Base-by-base conservation (phyloP, 2,113 vertebrate genomes). In the Uria lomvia region DNA sequence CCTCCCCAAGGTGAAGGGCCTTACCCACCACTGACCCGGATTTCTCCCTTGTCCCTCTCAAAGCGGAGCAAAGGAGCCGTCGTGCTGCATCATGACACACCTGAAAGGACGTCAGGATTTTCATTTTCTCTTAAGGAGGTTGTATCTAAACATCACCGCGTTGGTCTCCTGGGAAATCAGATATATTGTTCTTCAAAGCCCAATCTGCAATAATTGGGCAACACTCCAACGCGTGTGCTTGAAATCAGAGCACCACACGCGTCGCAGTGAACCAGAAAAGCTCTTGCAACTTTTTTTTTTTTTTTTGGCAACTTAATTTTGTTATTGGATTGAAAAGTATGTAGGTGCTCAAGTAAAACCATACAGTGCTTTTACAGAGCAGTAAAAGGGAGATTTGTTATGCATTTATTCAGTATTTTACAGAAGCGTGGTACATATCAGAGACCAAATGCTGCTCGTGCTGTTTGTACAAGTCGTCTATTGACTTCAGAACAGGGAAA, bases 361-460 rank as follows among this genome's bases (percentile, higher is more conserved):
- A 52, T 30, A 11, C 4, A 59, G 77, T 36, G 60, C 50, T 94
- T 86, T 15, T 9, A 20, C 50, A 81, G 71, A 22, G 66, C 75
- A 73, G 85, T 66, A 71, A 43, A 66, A 95, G 68, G 1, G 6
- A 62, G 71, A 86, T 91, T 88, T 88, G 67, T 90, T 93, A 75
- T 80, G 88, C 62, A 84, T 95, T 95, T 91, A 90, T 94, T 76
- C 88, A 45, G 78, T 40, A 55, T 88, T 87, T 36, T 23, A 34
- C 34, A 52, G 92, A 52, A 90, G 43, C 4, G 0, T 22, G 38
- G 66, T 65, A 17, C 36, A 2, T 22, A 90, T 76, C 94, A 75
- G 52, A 94, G 90, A 30, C 53, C 80, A 23, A 86, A 45, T 0
- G 4, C 88, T 60, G 88, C 49, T 91, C 0, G 0, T 8, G 40